Percentiles rank a stretch among this genome's conserved stretches.
These are phyloP conservation scores for Melikaiella ostensackeni DNA, from an alignment of 2,888 invertebrate genomes.

Conservation along the genomic window DNA sequence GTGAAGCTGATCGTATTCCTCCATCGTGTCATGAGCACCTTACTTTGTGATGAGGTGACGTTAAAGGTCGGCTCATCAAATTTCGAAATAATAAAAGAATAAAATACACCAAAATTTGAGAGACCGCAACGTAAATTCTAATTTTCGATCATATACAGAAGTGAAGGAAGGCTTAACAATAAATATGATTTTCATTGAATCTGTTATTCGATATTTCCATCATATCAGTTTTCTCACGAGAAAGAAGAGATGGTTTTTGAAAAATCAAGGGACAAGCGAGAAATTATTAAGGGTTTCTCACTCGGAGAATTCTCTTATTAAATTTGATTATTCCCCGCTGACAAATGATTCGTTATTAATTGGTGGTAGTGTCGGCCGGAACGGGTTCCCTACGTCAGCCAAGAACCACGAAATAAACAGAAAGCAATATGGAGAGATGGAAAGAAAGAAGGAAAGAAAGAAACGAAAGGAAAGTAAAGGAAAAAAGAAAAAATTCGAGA, in stretches of 20 bases:
- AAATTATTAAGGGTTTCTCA: slow-evolving; percentile 32
- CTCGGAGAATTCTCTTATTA: slow-evolving; percentile 48
- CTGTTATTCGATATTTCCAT: background rate
- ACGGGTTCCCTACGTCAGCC: slow-evolving; percentile 39
- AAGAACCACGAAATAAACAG: slow-evolving; percentile 40
- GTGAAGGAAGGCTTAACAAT: background rate
- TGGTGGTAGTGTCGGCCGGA: slow-evolving; percentile 45
- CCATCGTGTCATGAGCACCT: background rate
- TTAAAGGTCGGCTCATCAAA: background rate
- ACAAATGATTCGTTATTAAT: slow-evolving; percentile 54
- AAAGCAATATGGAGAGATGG: slow-evolving; percentile 38
- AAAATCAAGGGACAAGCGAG: slow-evolving; percentile 30
- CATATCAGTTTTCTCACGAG: background rate
- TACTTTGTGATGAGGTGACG: background rate
- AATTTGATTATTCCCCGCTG: slow-evolving; percentile 53
- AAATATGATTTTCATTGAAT: background rate
- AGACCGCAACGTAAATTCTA: background rate
- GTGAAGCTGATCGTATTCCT: slow-evolving; percentile 25
- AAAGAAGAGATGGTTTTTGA: background rate
- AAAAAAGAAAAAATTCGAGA: slow-evolving; percentile 27
- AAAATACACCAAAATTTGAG: background rate
- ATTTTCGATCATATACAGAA: background rate
- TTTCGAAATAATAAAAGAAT: background rate
- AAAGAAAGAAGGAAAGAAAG: slow-evolving; percentile 20
- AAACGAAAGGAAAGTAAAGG: slow-evolving; percentile 22